Conservation (phyloP, 2,113 vertebrate species). For the Microtus ochrogaster region DNA sequence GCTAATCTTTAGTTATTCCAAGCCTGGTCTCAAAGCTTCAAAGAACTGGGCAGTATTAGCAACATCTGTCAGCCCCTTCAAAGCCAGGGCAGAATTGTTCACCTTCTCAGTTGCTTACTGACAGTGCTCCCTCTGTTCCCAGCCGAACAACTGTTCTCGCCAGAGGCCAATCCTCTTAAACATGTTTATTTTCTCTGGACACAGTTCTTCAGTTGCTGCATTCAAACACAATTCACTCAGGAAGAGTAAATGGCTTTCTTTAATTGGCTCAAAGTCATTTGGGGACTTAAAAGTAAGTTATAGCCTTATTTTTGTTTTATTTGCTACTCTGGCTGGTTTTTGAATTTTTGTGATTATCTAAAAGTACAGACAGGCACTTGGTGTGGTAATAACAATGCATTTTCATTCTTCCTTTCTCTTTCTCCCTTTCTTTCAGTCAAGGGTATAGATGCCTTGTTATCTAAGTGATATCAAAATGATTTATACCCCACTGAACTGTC, state of each 20-base stretch:
- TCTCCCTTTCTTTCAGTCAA: neutral
- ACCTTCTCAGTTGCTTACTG: conserved; percentile 7
- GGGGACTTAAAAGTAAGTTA: neutral
- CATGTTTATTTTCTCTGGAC: neutral
- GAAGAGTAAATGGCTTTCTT: conserved; percentile 10
- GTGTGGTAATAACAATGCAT: neutral
- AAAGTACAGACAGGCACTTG: neutral
- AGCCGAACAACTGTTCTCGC: conserved; percentile 29
- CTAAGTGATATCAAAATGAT: conserved; percentile 23
- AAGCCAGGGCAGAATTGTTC: neutral
- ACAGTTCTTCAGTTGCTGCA: conserved; percentile 13
- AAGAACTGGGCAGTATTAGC: neutral
- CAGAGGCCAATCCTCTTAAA: neutral
- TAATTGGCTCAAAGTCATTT: conserved; percentile 8
- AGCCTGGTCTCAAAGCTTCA: neutral
- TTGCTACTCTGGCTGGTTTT: neutral
- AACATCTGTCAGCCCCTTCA: neutral
- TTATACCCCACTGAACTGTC: neutral
- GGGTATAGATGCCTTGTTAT: neutral
- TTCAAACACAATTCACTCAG: conserved; percentile 27
- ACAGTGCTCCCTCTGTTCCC: neutral
- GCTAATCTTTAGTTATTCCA: conserved; percentile 8
- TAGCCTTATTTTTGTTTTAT: conserved; percentile 5
- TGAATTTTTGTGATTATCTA: conserved; percentile 27
- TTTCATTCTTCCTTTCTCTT: neutral